Percentiles rank a stretch among this genome's conserved stretches.
These are phyloP conservation scores for Gari tellinella DNA, from an alignment of 2,888 invertebrate species.

Conservation along the genomic window DNA sequence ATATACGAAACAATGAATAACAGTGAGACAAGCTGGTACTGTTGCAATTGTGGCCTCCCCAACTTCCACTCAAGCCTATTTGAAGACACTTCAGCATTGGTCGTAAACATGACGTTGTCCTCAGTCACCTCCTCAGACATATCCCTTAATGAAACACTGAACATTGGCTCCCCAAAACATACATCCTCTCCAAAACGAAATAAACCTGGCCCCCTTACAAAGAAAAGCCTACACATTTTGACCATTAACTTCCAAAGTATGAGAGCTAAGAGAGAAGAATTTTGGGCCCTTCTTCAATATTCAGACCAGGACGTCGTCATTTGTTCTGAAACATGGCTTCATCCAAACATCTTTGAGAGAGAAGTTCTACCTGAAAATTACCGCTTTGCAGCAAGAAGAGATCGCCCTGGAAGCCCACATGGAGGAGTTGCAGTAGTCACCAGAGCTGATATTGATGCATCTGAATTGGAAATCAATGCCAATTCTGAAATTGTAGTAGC, in stretches of 20 bases:
- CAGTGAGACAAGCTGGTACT: conserved; percentile 16
- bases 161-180: not conserved
- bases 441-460: conserved; percentile 10
- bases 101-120: too few relatives aligned
- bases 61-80: conserved; percentile 21
- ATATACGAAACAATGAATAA: conserved; percentile 10
- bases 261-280: conserved; percentile 1
- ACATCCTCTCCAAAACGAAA: conserved; percentile 1
- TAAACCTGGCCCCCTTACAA: not conserved
- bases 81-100: conserved; percentile 2
- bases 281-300: not conserved
- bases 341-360: conserved; percentile 5
- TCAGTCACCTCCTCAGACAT: too few relatives aligned
- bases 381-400: conserved; percentile 21
- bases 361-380: conserved; percentile 21
- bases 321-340: not conserved
- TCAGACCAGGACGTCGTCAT: not conserved
- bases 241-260: conserved; percentile 2
- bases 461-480: conserved; percentile 10
- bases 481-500: conserved; percentile 25
- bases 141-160: too few relatives aligned
- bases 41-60: conserved; percentile 23
- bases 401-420: conserved; percentile 10
- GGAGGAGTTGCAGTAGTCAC: conserved; percentile 27
- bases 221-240: not conserved